Evolutionary conservation across 2,888 invertebrate species (phyloP), one percentile per base, ranked within the genome.

Genomic region (Rhaphigaster nebulosa): DNA sequence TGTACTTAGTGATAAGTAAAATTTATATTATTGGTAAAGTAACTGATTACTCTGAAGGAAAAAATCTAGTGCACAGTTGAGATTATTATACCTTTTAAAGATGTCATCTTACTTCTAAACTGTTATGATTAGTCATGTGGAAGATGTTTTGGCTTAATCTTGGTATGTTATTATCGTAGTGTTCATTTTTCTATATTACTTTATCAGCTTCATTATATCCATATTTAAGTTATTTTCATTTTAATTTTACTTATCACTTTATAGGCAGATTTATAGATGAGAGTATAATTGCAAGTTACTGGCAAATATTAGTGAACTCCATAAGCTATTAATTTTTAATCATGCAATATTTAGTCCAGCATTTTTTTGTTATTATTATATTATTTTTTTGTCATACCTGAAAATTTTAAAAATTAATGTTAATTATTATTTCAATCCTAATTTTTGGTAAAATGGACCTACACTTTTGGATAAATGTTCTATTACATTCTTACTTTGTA

Each of bases 81-180:
- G 45, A 84, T 84, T 84, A 84, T 84, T n/a, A 38, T 45, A 45
- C 84, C 13, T 50, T 15, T 45, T 26, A 50, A 84, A 45, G 84
- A 84, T 45, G 41, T 45, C 45, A 50, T 41, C 84, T 84, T 18
- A 84, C 26, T 84, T 45, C 38, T 84, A n/a, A 84, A 84, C 84
- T 84, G 84, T 84, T 84, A 84, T 84, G 84, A 84, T n/a, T n/a
- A 45, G 84, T 84, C 45, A 84, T 84, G 41, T 45, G 84, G 84
- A 84, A 84, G 84, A 84, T 84, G 84, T 41, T 84, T 84, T 84
- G 84, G 84, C 84, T 84, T 84, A 84, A 84, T 84, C n/a, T 45
- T 84, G 84, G 84, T 84, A 84, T 50, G 84, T 84, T 84, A 45
- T 45, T 20, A 23, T 76, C 26, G 6, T 76, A 38, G 0, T 8